These are phyloP conservation scores for Dallia pectoralis DNA, from an alignment of 2,797 vertebrate species.

Conservation along the genomic window DNA sequence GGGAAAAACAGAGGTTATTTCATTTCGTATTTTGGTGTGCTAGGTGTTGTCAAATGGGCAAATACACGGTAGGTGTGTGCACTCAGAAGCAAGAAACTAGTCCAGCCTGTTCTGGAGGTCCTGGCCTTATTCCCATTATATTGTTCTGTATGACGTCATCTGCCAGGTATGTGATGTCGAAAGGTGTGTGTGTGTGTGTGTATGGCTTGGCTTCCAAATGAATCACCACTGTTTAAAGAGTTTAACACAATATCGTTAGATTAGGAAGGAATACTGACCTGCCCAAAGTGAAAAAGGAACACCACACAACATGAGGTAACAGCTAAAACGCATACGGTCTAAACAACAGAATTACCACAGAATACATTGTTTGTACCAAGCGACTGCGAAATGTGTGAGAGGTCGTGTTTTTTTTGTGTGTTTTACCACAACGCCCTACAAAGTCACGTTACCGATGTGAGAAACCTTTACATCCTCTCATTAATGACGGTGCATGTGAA, in stretches of 20 bases:
- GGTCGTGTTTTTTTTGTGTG: neutral
- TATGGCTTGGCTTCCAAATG: neutral
- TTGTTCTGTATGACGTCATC: neutral
- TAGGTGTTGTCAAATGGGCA: slow-evolving; percentile 8
- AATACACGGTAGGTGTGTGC: neutral
- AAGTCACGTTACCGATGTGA: neutral
- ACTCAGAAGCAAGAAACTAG: neutral
- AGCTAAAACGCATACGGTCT: neutral
- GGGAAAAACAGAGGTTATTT: slow-evolving; percentile 14
- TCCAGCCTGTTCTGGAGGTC: neutral
- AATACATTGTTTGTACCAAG: neutral
- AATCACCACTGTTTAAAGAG: neutral
- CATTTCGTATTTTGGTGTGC: neutral
- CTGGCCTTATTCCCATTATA: neutral
- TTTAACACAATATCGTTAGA: neutral
- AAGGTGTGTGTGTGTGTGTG: slow-evolving; percentile 19
- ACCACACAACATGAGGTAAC: neutral
- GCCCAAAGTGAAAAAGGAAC: neutral
- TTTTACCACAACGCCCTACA: neutral
- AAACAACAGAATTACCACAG: neutral
- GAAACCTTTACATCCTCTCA: neutral
- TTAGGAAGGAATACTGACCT: neutral
- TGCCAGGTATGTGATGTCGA: neutral
- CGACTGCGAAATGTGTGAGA: neutral
- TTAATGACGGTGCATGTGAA: neutral